Base-by-base conservation (phyloP, 2,888 invertebrate genomes). In the Stenurella melanura region DNA sequence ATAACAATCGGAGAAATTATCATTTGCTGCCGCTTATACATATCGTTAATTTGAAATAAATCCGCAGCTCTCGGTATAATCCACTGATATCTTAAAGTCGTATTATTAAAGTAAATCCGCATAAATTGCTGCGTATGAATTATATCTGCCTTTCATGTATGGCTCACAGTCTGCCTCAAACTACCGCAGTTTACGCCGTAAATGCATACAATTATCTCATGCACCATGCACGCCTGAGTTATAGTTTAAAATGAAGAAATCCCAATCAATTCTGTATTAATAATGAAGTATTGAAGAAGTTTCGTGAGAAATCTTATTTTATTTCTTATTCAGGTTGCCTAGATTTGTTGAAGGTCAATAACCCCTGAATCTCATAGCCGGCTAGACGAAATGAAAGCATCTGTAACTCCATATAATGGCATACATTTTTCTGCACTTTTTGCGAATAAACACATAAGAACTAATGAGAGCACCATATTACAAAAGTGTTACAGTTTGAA, bases 361-460 rank as follows among this genome's bases (percentile, higher is more conserved):
- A 83, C 82, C 84, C 76, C 81, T 81, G 80, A 83, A 81, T 81
- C 84, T 83, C 79, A 74, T 79, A 73, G 75, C 78, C 78, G 84
- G 80, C 84, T 84, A 85, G 84, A 84, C 84, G 81, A 84, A 85
- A 83, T 75, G 85, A 84, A 85, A 85, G 85, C 84, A 85, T 85
- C 84, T 83, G 83, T 81, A 79, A 80, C 82, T 77, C 78, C n/a
- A 50, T 75, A 76, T 83, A 83, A 85, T 84, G 84, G 85, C 85
- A 81, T 80, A 85, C 83, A 83, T 85, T 85, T 85, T 84, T 85
- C 81, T 80, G 78, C 80, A 74, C 77, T 82, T 83, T 82, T 82
- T 79, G 75, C 72, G 72, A 58, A 67, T 57, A 58, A 69, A 67
- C 71, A 75, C 68, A 72, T 74, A 74, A 58, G 54, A 74, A 34